phyloP scores from a whole-genome alignment of 2,888 invertebrate species.

The Aleiodes alternator region DNA sequence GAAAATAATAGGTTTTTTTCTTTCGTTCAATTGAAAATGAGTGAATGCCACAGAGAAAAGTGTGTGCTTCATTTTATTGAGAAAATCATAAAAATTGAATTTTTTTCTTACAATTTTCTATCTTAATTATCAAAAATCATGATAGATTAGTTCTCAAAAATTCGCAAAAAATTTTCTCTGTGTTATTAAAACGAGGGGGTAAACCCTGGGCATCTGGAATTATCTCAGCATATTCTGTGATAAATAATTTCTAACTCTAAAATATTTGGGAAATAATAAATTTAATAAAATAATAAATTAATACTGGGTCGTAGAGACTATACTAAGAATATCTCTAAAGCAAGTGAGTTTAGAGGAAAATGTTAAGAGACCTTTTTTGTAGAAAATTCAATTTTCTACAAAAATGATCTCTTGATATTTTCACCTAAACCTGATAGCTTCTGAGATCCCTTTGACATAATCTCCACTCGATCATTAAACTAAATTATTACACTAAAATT shows the following conservation, averaged over 20 bases:
- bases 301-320: not conserved
- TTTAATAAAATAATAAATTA: constrained; percentile 17
- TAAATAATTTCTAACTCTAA: not conserved
- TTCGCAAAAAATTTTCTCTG: constrained; percentile 19
- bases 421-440: no score
- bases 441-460: no score
- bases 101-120: not conserved
- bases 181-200: constrained; percentile 49
- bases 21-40: not conserved
- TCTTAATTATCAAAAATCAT: not conserved
- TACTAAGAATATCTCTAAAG: no score
- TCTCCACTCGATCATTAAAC: no score
- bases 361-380: no score
- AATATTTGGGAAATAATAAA: constrained; percentile 10
- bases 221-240: constrained; percentile 14
- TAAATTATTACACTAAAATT: no score
- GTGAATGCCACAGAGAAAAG: constrained; percentile 21
- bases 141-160: not conserved
- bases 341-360: no score
- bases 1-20: constrained; percentile 1
- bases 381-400: no score
- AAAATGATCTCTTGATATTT: no score
- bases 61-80: not conserved
- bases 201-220: constrained; percentile 72
- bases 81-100: not conserved